Conservation (phyloP, 2,888 invertebrate genomes). For the Zaprionus obscuricornis region DNA sequence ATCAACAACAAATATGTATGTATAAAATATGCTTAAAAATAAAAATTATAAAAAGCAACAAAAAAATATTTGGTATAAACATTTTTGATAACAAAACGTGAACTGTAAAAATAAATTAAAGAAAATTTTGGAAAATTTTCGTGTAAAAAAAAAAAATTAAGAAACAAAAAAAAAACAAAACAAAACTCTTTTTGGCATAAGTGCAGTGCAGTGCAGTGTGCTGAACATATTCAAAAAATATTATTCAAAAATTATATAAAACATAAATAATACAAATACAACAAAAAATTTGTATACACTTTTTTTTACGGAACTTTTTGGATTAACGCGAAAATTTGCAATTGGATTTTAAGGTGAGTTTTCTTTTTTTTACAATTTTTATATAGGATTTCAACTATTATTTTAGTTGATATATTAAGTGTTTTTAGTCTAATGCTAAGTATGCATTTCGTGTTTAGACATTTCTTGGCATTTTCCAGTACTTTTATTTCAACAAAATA, state of each 20-base stretch:
- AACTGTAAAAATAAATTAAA: constrained; percentile 31
- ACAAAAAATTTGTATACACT: constrained; percentile 55
- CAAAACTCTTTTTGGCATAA: constrained; percentile 36
- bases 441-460: no score
- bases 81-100: constrained; percentile 66
- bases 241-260: constrained; percentile 8
- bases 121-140: constrained; percentile 33
- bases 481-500: no score
- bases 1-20: constrained; percentile 37
- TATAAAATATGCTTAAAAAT: constrained; percentile 46
- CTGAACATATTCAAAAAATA: constrained; percentile 7
- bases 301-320: constrained; percentile 57
- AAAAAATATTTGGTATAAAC: constrained; percentile 62
- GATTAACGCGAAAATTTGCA: constrained; percentile 69
- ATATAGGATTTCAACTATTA: no score
- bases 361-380: neutral
- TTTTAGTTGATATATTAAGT: no score
- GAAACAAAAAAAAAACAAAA: no score
- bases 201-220: constrained; percentile 51
- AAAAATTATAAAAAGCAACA: constrained; percentile 48
- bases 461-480: no score
- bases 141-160: no score
- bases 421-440: no score
- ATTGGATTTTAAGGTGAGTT: constrained; percentile 70
- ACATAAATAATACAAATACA: constrained; percentile 13